These are phyloP conservation scores for Poecilia wingei DNA, from an alignment of 2,797 vertebrate genomes.

Conservation along the genomic window DNA sequence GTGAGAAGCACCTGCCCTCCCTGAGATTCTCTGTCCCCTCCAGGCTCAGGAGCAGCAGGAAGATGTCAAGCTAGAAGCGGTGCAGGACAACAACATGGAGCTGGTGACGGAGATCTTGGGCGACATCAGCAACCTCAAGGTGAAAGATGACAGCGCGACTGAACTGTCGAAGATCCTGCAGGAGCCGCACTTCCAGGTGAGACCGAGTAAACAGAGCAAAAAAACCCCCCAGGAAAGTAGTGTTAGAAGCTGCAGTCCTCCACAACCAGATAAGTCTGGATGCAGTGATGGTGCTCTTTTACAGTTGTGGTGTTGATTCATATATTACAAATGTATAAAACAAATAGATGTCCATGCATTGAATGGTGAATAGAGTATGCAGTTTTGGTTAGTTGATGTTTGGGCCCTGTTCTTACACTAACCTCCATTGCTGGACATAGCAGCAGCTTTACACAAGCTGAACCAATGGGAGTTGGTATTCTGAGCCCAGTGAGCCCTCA, in stretches of 20 bases:
- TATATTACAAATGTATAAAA: not conserved
- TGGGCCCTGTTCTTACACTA: conserved; percentile 38
- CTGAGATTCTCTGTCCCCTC: conserved; percentile 32
- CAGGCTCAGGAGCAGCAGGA: conserved; percentile 94
- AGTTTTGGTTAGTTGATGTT: conserved; percentile 19
- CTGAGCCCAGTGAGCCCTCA: conserved; percentile 34
- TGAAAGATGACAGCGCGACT: conserved; percentile 88
- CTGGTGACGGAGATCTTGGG: conserved; percentile 96
- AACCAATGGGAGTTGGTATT: conserved; percentile 55
- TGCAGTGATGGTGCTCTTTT: not conserved
- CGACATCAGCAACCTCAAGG: conserved; percentile 88
- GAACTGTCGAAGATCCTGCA: conserved; percentile 93
- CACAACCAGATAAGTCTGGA: not conserved
- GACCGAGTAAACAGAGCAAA: not conserved
- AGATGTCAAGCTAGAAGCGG: conserved; percentile 96
- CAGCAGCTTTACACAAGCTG: conserved; percentile 36
- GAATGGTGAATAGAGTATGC: not conserved
- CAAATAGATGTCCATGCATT: not conserved
- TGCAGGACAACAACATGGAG: conserved; percentile 97
- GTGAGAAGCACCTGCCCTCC: not conserved
- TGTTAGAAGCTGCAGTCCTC: not conserved
- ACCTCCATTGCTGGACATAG: conserved; percentile 44
- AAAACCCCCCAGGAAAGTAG: not conserved
- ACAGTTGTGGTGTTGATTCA: not conserved
- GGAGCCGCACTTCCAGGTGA: conserved; percentile 97